These are phyloP conservation scores for Clusia tigrina DNA, from an alignment of 2,888 invertebrate species.

Conservation along the genomic window DNA sequence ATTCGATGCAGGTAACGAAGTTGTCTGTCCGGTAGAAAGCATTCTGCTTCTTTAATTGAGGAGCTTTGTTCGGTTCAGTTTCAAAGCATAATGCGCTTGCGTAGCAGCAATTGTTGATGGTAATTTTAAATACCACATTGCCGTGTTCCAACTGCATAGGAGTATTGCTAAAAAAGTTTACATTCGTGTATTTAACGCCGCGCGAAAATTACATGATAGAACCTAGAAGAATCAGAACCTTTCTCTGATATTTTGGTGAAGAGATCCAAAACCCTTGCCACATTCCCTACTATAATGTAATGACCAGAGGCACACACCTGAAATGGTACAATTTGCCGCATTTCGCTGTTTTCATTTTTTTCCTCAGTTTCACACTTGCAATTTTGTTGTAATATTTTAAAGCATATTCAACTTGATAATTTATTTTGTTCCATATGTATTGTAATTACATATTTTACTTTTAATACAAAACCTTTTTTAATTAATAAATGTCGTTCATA, in stretches of 20 bases:
- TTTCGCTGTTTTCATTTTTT: no score
- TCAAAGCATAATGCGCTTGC: slow-evolving; percentile 75
- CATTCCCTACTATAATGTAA: slow-evolving; percentile 57
- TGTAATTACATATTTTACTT: no score
- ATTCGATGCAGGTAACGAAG: slow-evolving; percentile 71
- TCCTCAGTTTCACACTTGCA: no score
- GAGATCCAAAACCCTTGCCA: slow-evolving; percentile 43
- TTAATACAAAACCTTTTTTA: no score
- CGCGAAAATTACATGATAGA: slow-evolving; percentile 68
- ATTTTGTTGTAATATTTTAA: no score
- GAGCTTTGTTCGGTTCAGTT: slow-evolving; percentile 75
- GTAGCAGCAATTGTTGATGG: slow-evolving; percentile 69
- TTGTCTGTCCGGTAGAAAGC: slow-evolving; percentile 75
- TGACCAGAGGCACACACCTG: slow-evolving; percentile 60
- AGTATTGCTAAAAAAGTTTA: slow-evolving; percentile 70
- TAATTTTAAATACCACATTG: slow-evolving; percentile 69
- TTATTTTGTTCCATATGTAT: no score
- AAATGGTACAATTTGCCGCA: slow-evolving; percentile 60
- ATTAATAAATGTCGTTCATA: no score
- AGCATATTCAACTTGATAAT: no score
- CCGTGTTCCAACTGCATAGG: slow-evolving; percentile 74
- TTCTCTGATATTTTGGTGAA: slow-evolving; percentile 2
- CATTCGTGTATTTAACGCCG: slow-evolving; percentile 70
- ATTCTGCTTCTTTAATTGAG: slow-evolving; percentile 67
- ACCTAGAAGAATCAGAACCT: slow-evolving; percentile 61